These are phyloP conservation scores for Saccostrea echinata DNA, from an alignment of 1,140 invertebrate genomes.

Conservation along the genomic window DNA sequence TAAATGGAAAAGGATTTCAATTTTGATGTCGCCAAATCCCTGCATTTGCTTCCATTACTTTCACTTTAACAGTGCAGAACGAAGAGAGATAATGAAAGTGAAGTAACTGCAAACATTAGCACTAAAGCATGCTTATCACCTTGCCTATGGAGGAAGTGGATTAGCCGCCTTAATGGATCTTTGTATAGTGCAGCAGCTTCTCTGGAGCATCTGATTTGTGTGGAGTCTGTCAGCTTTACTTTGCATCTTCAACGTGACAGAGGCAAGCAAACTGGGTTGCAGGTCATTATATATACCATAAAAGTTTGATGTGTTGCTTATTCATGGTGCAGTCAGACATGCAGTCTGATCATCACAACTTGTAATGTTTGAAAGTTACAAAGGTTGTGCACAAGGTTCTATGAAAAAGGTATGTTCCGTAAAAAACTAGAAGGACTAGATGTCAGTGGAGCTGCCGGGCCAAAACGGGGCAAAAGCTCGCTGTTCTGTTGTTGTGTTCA, in stretches of 20 bases:
- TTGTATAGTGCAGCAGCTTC: background rate
- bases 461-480: background rate
- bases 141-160: background rate
- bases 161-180: constrained; percentile 4
- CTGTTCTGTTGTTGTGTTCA: constrained; percentile 28
- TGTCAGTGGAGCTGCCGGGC: background rate
- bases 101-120: background rate
- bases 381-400: background rate
- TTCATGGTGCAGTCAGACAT: background rate
- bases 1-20: too few species aligned
- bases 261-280: background rate
- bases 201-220: background rate
- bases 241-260: background rate
- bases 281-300: too few species aligned
- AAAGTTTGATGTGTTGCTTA: background rate
- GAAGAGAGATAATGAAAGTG: background rate
- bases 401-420: background rate
- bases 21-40: too few species aligned
- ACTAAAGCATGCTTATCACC: background rate
- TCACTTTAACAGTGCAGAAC: background rate
- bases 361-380: background rate
- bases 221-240: background rate
- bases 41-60: too few species aligned
- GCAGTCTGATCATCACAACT: background rate
- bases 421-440: background rate